Evolutionary conservation across 2,113 vertebrate species (phyloP), one percentile per base, ranked within the genome.

Genomic region (Nannospalax galili): DNA sequence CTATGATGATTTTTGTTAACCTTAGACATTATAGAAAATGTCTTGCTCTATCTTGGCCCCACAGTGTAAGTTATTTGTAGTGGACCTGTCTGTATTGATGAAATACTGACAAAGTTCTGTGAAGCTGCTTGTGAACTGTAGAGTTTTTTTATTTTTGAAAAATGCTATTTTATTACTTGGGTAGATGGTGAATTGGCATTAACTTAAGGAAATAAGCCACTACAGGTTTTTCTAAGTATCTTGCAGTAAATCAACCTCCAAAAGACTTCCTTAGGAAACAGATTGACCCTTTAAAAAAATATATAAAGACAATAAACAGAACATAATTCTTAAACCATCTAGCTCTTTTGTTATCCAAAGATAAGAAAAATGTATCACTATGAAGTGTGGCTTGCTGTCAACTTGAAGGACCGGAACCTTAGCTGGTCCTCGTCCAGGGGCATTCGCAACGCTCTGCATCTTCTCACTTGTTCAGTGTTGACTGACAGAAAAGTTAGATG

Each of bases 201-300:
- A 97, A 97, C 94, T 96, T 93, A 82, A 96, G 95, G 95, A 96
- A 97, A 96, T 92, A 94, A 82, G 74, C 92, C 72, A 75, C 64
- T 75, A 10, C 64, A 91, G 65, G 94, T 87, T 97, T 97, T 95
- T 95, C 94, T 95, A 75, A 95, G 94, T 96, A 90, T 87, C 93
- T 95, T 87, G 79, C 79, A 95, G 24, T 98, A 96, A 97, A 96
- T 97, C 96, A 97, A 26, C 91, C 67, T 95, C 86, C 79, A 97
- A 92, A n/a, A 95, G 92, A 96, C 94, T 97, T 96, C 96, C 84
- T 96, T 96, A 95, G 96, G 96, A 97, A 97, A 92, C 91, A 95
- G 95, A 82, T 93, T 95, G 92, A 45, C 62, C 42, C 78, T 92
- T 93, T 95, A 20, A 82, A 93, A 96, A 92, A 92, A 93, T 79